These are phyloP conservation scores for Macroramphosus scolopax DNA, from an alignment of 2,797 vertebrate genomes.

Conservation along the genomic window DNA sequence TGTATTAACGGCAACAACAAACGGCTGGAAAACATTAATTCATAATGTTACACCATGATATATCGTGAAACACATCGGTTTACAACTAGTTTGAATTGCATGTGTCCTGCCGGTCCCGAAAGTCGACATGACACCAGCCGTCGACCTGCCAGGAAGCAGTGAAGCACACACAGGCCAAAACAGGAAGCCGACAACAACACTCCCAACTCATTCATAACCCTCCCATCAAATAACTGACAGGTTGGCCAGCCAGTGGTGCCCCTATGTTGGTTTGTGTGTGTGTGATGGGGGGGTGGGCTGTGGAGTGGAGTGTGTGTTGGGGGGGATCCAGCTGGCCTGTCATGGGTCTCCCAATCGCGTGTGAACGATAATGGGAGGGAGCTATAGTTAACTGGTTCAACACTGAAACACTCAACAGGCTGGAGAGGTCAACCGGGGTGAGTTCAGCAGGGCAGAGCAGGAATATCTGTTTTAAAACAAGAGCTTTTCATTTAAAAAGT, in stretches of 20 bases:
- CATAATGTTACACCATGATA: conserved; percentile 1
- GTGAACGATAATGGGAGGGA: conserved; percentile 59
- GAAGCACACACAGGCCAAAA: conserved; percentile 81
- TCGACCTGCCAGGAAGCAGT: conserved; percentile 79
- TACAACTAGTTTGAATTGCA: conserved; percentile 48
- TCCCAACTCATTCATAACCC: conserved; percentile 38
- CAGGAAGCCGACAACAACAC: conserved; percentile 81
- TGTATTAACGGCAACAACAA: too few relatives aligned
- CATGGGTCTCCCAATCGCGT: conserved; percentile 70
- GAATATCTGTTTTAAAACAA: too few relatives aligned
- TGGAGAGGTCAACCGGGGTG: conserved; percentile 51
- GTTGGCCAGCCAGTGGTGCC: conserved; percentile 66
- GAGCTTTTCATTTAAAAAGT: too few relatives aligned
- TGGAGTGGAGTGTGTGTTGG: conserved; percentile 40
- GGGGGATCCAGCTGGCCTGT: conserved; percentile 69
- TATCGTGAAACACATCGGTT: background rate
- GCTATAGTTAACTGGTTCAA: conserved; percentile 48
- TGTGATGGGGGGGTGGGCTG: conserved; percentile 12
- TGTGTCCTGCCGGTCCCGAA: conserved; percentile 5
- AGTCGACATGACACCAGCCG: conserved; percentile 51
- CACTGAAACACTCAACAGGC: conserved; percentile 62
- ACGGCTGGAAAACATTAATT: conserved; percentile 5
- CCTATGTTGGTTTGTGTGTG: conserved; percentile 45
- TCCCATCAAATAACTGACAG: conserved; percentile 74
- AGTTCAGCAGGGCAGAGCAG: conserved; percentile 36